Conservation (phyloP, 2,888 invertebrate species). For the Epinotia demarniana region DNA sequence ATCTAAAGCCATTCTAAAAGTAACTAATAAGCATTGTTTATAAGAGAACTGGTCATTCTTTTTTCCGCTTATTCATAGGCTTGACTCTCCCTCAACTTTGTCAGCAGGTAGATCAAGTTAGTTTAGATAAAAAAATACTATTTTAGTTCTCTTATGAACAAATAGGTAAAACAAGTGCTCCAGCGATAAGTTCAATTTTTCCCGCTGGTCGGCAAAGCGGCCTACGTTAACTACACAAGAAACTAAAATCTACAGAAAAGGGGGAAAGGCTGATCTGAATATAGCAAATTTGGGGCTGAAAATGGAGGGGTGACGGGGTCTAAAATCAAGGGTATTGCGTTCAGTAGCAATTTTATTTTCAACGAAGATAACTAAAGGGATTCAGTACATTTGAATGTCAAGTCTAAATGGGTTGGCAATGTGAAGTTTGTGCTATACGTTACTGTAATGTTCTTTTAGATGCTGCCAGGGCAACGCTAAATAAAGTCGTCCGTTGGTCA, state of each 20-base stretch:
- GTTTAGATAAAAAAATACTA: background rate
- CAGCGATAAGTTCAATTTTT: constrained; percentile 65
- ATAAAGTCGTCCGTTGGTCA: constrained; percentile 57
- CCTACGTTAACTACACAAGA: constrained; percentile 52
- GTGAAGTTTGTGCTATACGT: constrained; percentile 13
- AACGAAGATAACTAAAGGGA: constrained; percentile 15
- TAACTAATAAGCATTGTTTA: constrained; percentile 66
- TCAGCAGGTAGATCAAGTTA: background rate
- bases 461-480: constrained; percentile 23
- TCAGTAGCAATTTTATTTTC: constrained; percentile 18
- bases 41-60: constrained; percentile 53
- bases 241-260: constrained; percentile 39
- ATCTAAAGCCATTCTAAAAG: constrained; percentile 71
- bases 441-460: constrained; percentile 43
- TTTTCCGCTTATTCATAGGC: background rate
- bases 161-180: constrained; percentile 59
- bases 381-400: constrained; percentile 9
- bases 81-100: background rate
- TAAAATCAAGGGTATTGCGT: constrained; percentile 2
- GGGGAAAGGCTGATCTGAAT: constrained; percentile 14
- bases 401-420: constrained; percentile 6
- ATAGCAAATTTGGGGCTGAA: constrained; percentile 12
- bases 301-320: background rate
- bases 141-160: constrained; percentile 55
- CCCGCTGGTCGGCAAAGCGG: constrained; percentile 78